phyloP scores from a whole-genome alignment of 2,797 vertebrate species.

The Triplophysa yarkandensis region DNA sequence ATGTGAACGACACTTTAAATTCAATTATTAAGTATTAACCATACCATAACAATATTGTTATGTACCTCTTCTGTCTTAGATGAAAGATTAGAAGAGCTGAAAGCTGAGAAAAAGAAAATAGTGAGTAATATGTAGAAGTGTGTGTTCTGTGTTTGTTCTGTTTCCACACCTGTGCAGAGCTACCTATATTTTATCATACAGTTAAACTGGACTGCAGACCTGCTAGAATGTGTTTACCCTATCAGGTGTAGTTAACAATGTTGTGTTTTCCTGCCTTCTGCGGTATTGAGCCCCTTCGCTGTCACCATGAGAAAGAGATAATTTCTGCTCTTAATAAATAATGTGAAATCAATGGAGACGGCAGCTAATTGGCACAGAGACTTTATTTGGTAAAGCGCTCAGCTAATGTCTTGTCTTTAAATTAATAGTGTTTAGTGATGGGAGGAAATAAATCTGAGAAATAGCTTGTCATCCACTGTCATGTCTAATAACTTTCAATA shows the following conservation, averaged over 20 bases:
- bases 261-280: conserved; percentile 66
- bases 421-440: conserved; percentile 96
- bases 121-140: conserved; percentile 77
- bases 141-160: conserved; percentile 18
- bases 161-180: conserved; percentile 30
- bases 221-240: conserved; percentile 49
- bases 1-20: neutral
- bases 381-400: conserved; percentile 93
- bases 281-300: conserved; percentile 77
- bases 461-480: conserved; percentile 99
- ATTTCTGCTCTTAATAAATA: conserved; percentile 91
- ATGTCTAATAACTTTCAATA: conserved; percentile 99
- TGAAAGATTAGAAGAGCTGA: conserved; percentile 93
- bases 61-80: conserved; percentile 71
- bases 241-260: conserved; percentile 36
- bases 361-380: conserved; percentile 91
- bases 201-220: conserved; percentile 40
- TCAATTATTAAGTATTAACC: neutral
- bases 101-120: conserved; percentile 93
- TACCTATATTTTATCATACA: conserved; percentile 29
- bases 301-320: conserved; percentile 77
- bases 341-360: conserved; percentile 88
- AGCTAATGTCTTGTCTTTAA: conserved; percentile 93
- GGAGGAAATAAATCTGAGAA: conserved; percentile 99
- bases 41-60: neutral